phyloP scores from a whole-genome alignment of 2,113 vertebrate genomes.

The Ophiodon elongatus region DNA sequence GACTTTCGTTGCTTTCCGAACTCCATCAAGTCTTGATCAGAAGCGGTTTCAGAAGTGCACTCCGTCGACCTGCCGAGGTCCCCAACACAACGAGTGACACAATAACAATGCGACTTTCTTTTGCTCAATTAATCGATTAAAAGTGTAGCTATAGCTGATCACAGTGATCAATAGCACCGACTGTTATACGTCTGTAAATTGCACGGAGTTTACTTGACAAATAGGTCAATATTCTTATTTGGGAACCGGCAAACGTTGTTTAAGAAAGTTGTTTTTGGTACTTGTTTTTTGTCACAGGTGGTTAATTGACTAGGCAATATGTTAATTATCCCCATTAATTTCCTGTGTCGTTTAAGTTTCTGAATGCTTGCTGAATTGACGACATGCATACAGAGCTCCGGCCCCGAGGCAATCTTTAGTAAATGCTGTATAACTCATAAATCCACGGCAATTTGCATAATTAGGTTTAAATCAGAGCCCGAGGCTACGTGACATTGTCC shows the following conservation, averaged over 20 bases:
- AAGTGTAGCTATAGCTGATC: neutral
- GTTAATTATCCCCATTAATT: neutral
- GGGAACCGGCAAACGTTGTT: neutral
- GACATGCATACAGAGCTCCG: conserved; percentile 7
- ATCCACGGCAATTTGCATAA: conserved; percentile 82
- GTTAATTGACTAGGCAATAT: neutral
- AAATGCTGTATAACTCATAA: conserved; percentile 71
- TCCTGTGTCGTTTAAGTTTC: neutral
- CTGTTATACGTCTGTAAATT: neutral
- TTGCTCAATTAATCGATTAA: neutral
- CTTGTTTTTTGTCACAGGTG: neutral
- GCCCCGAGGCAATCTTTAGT: conserved; percentile 64
- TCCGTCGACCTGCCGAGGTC: neutral
- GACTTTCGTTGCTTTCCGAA: neutral
- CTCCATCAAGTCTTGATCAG: neutral
- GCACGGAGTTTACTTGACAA: neutral
- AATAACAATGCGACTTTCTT: neutral
- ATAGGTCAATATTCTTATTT: neutral
- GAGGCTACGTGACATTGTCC: conserved; percentile 64
- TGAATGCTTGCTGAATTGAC: conserved; percentile 12
- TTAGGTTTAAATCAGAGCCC: conserved; percentile 78
- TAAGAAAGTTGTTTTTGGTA: neutral
- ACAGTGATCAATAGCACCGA: neutral
- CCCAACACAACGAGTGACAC: neutral
- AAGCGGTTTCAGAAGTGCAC: neutral